These are phyloP conservation scores for Bombus vancouverensis DNA, from an alignment of 1,140 invertebrate species.

Conservation along the genomic window DNA sequence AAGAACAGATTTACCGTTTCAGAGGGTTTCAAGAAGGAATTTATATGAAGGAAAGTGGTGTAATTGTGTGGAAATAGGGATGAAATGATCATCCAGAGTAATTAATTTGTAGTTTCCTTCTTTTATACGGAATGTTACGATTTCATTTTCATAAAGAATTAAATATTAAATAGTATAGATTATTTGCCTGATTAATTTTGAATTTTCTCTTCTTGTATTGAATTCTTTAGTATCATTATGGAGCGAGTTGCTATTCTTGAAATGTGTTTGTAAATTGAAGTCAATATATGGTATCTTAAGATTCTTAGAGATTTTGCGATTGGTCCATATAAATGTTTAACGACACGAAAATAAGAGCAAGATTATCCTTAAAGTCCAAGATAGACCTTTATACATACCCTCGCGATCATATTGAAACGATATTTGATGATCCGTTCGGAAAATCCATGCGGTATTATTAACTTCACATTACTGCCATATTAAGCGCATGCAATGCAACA, in stretches of 20 bases:
- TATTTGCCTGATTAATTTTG: background rate
- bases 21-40: background rate
- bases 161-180: background rate
- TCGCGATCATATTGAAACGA: background rate
- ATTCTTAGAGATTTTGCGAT: no score
- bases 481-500: background rate
- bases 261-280: no score
- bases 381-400: no score
- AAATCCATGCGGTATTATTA: background rate
- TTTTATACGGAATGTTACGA: background rate
- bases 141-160: background rate
- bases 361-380: no score
- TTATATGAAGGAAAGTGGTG: background rate
- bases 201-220: no score
- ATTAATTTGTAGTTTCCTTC: background rate
- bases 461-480: constrained; percentile 5
- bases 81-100: background rate
- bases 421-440: background rate
- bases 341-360: no score
- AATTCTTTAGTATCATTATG: no score
- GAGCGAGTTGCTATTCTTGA: no score
- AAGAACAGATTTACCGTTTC: background rate
- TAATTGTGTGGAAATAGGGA: background rate
- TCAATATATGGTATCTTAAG: no score
- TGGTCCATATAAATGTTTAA: no score